Base-by-base conservation (phyloP, 2,888 invertebrate species). In the Agrochola lota region DNA sequence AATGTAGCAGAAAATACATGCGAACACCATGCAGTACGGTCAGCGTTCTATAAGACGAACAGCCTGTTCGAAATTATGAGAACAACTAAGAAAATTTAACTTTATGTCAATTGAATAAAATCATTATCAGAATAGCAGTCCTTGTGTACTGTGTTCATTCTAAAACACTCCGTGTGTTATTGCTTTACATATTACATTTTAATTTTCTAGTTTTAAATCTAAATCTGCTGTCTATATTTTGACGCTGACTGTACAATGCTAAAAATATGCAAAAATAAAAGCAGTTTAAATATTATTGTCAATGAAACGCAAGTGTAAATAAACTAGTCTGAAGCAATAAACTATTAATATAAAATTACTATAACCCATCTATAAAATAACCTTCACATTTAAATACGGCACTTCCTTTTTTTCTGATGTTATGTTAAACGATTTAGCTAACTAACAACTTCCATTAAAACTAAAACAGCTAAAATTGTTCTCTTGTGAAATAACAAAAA, bases 11-110 rank as follows among this genome's bases (percentile, higher is more conserved):
- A 12, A 52, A 23, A 52, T 4, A 57, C 81, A 71, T 67, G 74
- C 85, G 23, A 57, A 52, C 43, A 66, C 1, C 84, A 69, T 69
- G 84, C 84, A 46, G n/a, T 9, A 20, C 43, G 15, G 35, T 20
- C 9, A 57, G 35, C 15, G 2, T 26, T 3, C 8, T 7, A 40
- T 35, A 74, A 40, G 17, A 64, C 17, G 26, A 35, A 35, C 26
- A 20, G 15, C 26, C 3, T 55, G 3, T 26, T 46, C 6, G 7
- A 40, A 70, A 71, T 46, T 0, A 71, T 63, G 3, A 0, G 1
- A 55, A 40, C 20, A 11, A 9, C 15, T 6, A 17, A 17, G 0
- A 68, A 46, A 26, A 30, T 40, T n/a, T 0, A 12, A 23, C 17
- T 17, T 23, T 80, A 26, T 35, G 23, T 40, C 40, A 68, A 49